Percentiles rank a stretch among this genome's conserved stretches.
Conservation (phyloP, 2,113 vertebrate genomes). For the Trichechus manatus region DNA sequence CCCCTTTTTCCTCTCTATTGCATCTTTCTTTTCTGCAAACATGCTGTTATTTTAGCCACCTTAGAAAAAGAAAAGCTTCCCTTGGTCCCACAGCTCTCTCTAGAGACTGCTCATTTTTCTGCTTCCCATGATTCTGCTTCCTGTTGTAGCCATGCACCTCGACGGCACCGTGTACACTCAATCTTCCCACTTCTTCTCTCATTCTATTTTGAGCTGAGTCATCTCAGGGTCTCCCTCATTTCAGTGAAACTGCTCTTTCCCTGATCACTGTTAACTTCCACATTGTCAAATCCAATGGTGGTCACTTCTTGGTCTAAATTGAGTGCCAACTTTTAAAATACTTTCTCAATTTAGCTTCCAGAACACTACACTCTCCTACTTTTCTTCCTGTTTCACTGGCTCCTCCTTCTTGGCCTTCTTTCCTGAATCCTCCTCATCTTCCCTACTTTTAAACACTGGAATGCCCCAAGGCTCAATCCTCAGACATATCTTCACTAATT, state of each 20-base stretch:
- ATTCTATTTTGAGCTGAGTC: background rate
- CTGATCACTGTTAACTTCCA: background rate
- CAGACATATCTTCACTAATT: background rate
- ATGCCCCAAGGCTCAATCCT: background rate
- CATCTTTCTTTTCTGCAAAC: slow-evolving; percentile 28
- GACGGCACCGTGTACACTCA: background rate
- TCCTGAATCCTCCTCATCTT: background rate
- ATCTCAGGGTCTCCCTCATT: background rate
- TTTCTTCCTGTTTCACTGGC: background rate
- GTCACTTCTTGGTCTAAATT: background rate
- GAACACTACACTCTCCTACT: background rate
- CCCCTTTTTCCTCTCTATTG: background rate
- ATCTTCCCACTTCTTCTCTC: background rate
- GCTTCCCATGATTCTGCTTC: background rate
- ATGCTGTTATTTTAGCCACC: background rate
- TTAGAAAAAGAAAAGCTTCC: background rate
- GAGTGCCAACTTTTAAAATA: background rate
- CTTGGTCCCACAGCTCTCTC: background rate
- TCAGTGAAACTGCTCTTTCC: background rate
- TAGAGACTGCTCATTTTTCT: background rate
- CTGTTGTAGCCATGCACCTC: background rate
- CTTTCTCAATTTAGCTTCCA: background rate
- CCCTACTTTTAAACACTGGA: background rate
- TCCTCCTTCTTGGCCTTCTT: background rate
- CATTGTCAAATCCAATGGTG: background rate